Percentiles rank a stretch among this genome's conserved stretches.
Evolutionary conservation across 2,888 invertebrate species (phyloP).

Genomic region (Drosophila hamatofila): DNA sequence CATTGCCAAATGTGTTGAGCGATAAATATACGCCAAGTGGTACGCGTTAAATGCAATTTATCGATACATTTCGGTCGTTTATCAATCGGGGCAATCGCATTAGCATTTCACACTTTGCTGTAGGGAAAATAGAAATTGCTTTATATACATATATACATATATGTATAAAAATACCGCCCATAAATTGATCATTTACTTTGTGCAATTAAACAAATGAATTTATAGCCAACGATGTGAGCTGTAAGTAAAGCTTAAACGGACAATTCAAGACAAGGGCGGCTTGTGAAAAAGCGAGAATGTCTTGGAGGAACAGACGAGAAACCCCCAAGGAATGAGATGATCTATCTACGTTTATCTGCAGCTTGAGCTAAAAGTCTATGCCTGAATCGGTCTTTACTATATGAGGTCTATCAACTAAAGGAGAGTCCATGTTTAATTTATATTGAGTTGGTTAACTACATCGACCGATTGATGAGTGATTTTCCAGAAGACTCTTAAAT

Average conservation of each 20-base stretch:
- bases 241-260: neutral
- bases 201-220: slow-evolving; percentile 27
- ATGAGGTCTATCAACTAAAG: too few species aligned
- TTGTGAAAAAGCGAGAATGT: neutral
- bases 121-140: neutral
- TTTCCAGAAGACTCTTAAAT: too few species aligned
- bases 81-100: slow-evolving; percentile 59
- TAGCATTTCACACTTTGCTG: slow-evolving; percentile 28
- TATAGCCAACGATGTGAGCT: slow-evolving; percentile 1
- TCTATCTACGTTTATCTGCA: neutral
- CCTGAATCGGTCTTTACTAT: too few species aligned
- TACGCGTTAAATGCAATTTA: slow-evolving; percentile 55
- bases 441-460: too few species aligned
- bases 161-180: slow-evolving; percentile 12
- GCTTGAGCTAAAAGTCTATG: neutral
- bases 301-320: neutral
- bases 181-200: slow-evolving; percentile 33
- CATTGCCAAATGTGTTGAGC: slow-evolving; percentile 28
- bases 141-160: neutral
- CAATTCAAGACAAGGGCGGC: neutral
- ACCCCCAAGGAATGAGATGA: neutral
- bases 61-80: slow-evolving; percentile 59
- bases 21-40: slow-evolving; percentile 41
- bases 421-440: too few species aligned
- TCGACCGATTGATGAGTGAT: too few species aligned